These are phyloP conservation scores for Lerista edwardsae DNA, from an alignment of 2,797 vertebrate genomes.

Conservation along the genomic window DNA sequence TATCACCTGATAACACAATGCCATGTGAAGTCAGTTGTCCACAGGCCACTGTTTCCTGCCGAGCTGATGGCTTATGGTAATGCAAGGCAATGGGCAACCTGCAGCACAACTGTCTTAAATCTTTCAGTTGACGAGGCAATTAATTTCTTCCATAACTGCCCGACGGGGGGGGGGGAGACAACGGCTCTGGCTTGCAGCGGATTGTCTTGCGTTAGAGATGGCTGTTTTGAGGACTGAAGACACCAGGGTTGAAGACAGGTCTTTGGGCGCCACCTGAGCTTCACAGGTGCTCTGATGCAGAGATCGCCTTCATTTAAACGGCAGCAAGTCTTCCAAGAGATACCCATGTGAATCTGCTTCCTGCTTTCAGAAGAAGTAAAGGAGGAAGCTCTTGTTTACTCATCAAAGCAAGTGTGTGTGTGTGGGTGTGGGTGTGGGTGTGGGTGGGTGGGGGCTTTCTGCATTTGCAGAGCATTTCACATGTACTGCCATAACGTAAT, in stretches of 20 bases:
- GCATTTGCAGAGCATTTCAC: no score
- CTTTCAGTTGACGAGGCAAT: conserved; percentile 39
- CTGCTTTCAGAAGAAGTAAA: not conserved
- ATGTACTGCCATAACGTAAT: no score
- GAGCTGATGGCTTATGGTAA: conserved; percentile 56
- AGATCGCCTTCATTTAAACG: not conserved
- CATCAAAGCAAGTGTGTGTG: no score
- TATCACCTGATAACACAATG: conserved; percentile 62
- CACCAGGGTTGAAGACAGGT: not conserved
- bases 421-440: no score
- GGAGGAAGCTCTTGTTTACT: not conserved
- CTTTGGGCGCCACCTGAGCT: not conserved
- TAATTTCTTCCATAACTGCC: conserved; percentile 47
- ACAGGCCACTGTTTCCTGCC: conserved; percentile 46
- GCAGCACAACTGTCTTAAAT: conserved; percentile 42
- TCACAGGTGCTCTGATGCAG: not conserved
- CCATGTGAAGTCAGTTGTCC: conserved; percentile 58
- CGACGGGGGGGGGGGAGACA: conserved; percentile 25
- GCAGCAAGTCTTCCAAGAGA: no score
- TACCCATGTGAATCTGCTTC: not conserved
- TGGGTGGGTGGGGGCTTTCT: no score
- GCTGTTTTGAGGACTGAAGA: not conserved
- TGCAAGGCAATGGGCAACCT: conserved; percentile 36
- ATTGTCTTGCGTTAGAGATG: conserved; percentile 25
- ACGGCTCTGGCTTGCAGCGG: conserved; percentile 26